A percentile compares a stretch with the other conserved stretches of the same genome.
Conservation (phyloP, 2,797 vertebrate genomes). For the Danio jaintianensis region DNA sequence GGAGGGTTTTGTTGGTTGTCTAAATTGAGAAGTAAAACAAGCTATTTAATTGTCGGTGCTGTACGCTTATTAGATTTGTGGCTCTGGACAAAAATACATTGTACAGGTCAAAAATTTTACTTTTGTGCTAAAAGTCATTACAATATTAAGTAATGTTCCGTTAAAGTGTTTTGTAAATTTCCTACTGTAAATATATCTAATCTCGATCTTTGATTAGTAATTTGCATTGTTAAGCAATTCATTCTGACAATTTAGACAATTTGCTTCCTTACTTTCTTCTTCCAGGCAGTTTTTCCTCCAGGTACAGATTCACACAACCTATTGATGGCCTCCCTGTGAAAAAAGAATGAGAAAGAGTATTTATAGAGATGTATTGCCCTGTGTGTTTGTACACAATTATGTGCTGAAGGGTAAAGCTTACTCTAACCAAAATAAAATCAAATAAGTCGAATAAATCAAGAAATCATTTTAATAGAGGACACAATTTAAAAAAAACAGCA, state of each 20-base stretch:
- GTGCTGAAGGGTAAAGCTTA: not conserved
- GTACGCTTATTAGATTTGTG: not conserved
- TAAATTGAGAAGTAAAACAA: slow-evolving; percentile 59
- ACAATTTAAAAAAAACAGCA: not conserved
- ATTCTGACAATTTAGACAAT: not conserved
- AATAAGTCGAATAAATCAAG: not conserved
- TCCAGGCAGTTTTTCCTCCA: slow-evolving; percentile 91
- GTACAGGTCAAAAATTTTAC: no score
- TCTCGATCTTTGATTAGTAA: not conserved
- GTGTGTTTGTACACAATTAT: not conserved
- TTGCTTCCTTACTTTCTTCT: slow-evolving; percentile 85
- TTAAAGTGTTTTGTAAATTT: no score
- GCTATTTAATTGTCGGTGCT: not conserved
- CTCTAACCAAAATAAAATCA: not conserved
- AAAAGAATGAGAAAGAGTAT: not conserved
- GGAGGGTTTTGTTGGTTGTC: slow-evolving; percentile 89
- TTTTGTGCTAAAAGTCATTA: no score
- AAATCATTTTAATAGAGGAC: not conserved
- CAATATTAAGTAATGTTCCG: no score
- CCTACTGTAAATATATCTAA: not conserved
- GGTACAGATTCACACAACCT: slow-evolving; percentile 93
- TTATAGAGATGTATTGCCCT: not conserved
- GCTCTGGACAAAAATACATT: not conserved
- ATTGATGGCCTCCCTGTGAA: slow-evolving; percentile 94
- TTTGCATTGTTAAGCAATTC: not conserved